Conservation (phyloP, 2,888 invertebrate genomes). For the Dolichomitus sp. region DNA sequence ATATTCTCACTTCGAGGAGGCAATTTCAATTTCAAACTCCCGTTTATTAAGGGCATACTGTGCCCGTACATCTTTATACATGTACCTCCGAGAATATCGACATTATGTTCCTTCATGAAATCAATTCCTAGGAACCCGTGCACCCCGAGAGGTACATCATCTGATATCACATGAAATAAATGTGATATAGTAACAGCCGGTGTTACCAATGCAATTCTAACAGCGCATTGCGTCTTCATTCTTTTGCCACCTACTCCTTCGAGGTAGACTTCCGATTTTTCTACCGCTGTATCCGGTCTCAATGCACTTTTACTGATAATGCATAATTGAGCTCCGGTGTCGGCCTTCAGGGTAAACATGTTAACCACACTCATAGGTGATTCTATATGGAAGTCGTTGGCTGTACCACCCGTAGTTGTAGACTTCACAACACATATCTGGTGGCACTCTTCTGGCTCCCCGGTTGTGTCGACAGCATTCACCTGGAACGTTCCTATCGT, state of each 20-base stretch:
- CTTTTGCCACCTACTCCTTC: not conserved
- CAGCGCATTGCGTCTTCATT: not conserved
- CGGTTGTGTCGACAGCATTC: not conserved
- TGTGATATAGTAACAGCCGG: not conserved
- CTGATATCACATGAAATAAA: not conserved
- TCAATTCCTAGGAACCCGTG: conserved; percentile 11
- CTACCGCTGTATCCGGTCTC: too few species aligned
- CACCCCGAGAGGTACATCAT: not conserved
- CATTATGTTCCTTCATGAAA: not conserved
- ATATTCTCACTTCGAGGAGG: too few species aligned
- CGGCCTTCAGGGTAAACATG: not conserved
- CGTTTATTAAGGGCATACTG: not conserved
- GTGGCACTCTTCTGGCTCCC: not conserved
- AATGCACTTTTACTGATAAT: not conserved
- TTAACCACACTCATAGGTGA: not conserved
- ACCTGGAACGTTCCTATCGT: not conserved
- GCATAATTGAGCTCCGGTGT: not conserved
- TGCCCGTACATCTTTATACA: not conserved
- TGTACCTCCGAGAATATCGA: conserved; percentile 3
- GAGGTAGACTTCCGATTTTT: too few species aligned
- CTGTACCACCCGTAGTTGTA: not conserved
- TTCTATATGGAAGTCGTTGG: not conserved
- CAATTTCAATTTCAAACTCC: not conserved
- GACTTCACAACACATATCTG: not conserved
- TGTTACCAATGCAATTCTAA: not conserved